Evolutionary conservation across 2,113 vertebrate genomes (phyloP).

Genomic region (Isurus oxyrinchus): DNA sequence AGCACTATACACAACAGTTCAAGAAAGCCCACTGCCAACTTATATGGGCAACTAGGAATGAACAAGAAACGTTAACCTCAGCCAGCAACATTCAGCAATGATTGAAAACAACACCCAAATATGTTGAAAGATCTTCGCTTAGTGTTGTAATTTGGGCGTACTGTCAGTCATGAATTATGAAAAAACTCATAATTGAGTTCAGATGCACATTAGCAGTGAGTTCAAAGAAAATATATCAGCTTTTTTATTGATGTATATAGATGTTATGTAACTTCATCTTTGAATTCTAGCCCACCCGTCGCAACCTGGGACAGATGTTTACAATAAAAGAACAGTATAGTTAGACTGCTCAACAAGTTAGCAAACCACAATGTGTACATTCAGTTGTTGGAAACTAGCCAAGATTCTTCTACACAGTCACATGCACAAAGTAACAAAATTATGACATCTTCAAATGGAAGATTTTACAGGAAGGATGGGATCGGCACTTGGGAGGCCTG

Average conservation of each 20-base stretch:
- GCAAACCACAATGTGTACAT: background rate
- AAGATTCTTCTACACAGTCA: background rate
- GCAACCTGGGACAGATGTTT: slow-evolving; percentile 25
- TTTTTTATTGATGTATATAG: background rate
- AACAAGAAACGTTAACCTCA: background rate
- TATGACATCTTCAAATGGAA: background rate
- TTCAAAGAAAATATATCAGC: slow-evolving; percentile 25
- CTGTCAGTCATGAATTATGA: background rate
- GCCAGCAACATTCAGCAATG: background rate
- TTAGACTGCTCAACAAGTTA: background rate
- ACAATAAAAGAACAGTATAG: background rate
- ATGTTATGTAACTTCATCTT: slow-evolving; percentile 10
- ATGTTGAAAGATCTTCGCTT: background rate
- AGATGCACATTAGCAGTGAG: background rate
- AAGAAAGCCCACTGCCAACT: too few relatives aligned
- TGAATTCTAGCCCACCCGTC: background rate
- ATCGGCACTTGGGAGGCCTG: background rate
- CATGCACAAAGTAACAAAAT: background rate
- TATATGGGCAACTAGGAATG: background rate
- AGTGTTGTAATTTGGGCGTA: background rate
- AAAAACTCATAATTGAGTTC: background rate
- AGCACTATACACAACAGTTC: background rate
- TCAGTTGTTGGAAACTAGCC: background rate
- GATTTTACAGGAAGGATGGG: background rate
- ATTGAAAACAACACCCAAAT: background rate